Evolutionary conservation across 2,113 vertebrate species (phyloP).

Genomic region (Mustela nigripes): DNA sequence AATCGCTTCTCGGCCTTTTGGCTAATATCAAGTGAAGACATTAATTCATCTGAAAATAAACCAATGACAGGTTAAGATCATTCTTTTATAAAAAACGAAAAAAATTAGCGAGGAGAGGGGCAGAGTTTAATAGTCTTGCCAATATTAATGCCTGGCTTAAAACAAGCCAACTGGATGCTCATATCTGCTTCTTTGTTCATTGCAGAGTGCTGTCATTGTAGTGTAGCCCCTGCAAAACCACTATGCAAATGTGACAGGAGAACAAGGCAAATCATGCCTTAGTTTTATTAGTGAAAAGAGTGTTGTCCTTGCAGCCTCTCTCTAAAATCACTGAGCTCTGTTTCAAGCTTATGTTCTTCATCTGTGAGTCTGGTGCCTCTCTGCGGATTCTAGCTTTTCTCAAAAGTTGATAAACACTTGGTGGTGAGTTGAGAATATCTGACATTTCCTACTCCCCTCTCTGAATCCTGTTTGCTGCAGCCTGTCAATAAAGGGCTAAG

Average conservation of each 20-base stretch:
- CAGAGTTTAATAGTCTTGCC: neutral
- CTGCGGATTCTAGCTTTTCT: neutral
- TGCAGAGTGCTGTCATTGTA: neutral
- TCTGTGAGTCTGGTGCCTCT: neutral
- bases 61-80: neutral
- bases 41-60: neutral
- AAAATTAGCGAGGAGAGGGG: neutral
- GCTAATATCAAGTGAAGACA: neutral
- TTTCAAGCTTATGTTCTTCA: neutral
- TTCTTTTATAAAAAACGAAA: neutral
- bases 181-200: neutral
- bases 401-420: neutral
- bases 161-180: neutral
- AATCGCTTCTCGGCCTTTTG: too few species aligned
- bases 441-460: neutral
- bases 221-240: neutral
- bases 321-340: neutral
- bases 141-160: neutral
- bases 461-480: neutral
- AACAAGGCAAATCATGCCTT: neutral
- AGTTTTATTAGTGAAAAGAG: neutral
- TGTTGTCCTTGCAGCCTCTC: neutral
- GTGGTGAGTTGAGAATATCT: neutral
- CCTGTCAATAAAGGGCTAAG: neutral
- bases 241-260: accelerated